A percentile compares a stretch with the other conserved stretches of the same genome.
These are phyloP conservation scores for Heliconius erato DNA, from an alignment of 2,888 invertebrate species.

Conservation along the genomic window DNA sequence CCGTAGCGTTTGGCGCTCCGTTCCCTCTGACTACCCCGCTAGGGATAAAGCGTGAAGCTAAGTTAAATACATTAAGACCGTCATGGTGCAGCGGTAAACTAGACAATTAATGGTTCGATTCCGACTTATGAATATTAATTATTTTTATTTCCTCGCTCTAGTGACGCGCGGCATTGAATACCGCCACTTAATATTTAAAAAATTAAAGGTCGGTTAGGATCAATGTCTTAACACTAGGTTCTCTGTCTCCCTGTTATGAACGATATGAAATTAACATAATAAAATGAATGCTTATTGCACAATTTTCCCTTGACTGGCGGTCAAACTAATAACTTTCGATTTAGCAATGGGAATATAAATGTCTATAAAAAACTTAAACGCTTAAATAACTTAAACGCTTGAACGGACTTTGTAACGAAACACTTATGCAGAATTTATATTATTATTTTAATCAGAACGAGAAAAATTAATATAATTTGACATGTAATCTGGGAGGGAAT, in stretches of 20 bases:
- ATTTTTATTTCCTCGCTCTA: no score
- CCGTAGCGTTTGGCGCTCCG: no score
- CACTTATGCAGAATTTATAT: not conserved
- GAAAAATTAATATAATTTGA: not conserved
- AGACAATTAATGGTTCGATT: no score
- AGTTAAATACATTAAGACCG: not conserved
- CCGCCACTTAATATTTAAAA: no score
- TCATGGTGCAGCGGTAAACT: not conserved
- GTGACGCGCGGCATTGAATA: no score
- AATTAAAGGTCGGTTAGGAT: no score
- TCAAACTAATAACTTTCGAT: not conserved
- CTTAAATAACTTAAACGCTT: not conserved
- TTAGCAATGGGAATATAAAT: not conserved
- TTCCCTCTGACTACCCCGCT: no score
- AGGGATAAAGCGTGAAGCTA: no score
- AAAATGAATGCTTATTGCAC: not conserved
- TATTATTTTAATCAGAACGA: not conserved
- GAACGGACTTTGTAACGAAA: not conserved
- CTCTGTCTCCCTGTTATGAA: no score
- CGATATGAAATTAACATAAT: no score
- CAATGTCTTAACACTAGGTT: no score
- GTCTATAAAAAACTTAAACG: not conserved
- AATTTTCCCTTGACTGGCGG: not conserved
- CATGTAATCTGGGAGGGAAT: not conserved
- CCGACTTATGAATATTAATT: no score